Base-by-base conservation (phyloP, 2,113 vertebrate genomes). In the Hoplias malabaricus region DNA sequence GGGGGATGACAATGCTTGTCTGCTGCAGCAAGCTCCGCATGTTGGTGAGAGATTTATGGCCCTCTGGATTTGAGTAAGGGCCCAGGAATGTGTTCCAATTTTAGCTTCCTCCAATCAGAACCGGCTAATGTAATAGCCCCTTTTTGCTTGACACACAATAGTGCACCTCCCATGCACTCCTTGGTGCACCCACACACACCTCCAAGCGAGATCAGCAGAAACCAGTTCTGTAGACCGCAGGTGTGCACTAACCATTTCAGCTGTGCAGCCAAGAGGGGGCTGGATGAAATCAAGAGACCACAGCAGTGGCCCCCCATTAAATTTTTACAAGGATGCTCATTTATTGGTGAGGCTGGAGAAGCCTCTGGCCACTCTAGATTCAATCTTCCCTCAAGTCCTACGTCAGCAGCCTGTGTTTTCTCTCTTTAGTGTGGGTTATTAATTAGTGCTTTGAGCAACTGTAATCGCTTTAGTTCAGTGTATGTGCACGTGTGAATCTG, bases 11-110 rank as follows among this genome's bases (percentile, higher is more conserved):
- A 71, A 69, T 71, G 68, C 56, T 19, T 21, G 27, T 80, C 67
- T 67, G 42, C 76, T 78, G 65, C 65, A 70, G 70, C 34, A 33
- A 61, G 65, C 21, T 38, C 62, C 71, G 59, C 57, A 61, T 53
- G 54, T 53, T 70, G 46, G 69, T 72, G 61, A 81, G 62, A 83
- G 86, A 88, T 88, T 84, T 87, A 88, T 86, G 79, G 81, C 69
- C 67, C 70, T 80, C 66, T 27, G 75, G 56, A 74, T 86, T 89
- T 88, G 81, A 80, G 78, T 82, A 74, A 72, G 69, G 62, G 40
- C 54, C 74, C 40, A 74, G 74, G 83, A 86, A 86, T 88, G 83
- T 78, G 65, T 81, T 84, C 72, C 34, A 69, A 31, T 84, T 82
- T 81, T 62, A 71, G 57, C 73, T 77, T 54, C 78, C 4, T 53